Conservation (phyloP, 1,140 invertebrate species). For the Drosophila subpulchrella region DNA sequence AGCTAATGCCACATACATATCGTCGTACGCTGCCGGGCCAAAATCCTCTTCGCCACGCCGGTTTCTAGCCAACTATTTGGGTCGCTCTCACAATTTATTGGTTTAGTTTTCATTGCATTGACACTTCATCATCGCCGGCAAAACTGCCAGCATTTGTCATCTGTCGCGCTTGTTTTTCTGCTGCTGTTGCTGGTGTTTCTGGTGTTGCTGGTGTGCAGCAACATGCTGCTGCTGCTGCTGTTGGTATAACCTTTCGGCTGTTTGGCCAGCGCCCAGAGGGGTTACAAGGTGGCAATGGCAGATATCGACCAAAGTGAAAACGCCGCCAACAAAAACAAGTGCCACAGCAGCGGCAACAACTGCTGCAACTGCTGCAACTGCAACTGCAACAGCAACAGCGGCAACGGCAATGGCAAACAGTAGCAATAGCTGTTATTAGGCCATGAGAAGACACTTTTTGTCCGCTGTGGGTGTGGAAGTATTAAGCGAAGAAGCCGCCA, state of each 20-base stretch:
- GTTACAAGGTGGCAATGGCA: conserved; percentile 66
- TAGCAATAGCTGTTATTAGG: conserved; percentile 67
- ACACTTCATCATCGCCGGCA: conserved; percentile 82
- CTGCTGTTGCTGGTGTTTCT: conserved; percentile 13
- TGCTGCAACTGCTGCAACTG: conserved; percentile 14
- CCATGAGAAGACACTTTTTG: conserved; percentile 75
- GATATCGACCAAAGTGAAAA: conserved; percentile 54
- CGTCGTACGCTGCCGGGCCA: neutral
- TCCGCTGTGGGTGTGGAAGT: conserved; percentile 29
- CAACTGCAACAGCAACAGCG: conserved; percentile 44
- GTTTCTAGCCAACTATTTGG: conserved; percentile 84
- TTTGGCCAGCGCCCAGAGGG: conserved; percentile 57
- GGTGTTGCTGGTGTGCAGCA: neutral
- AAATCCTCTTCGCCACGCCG: conserved; percentile 75
- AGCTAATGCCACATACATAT: neutral
- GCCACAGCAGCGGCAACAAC: conserved; percentile 1
- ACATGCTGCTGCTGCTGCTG: conserved; percentile 11
- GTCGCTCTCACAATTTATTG: conserved; percentile 85
- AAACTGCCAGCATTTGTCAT: conserved; percentile 78
- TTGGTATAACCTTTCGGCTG: conserved; percentile 47
- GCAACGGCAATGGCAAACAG: conserved; percentile 57
- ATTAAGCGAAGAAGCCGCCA: conserved; percentile 26
- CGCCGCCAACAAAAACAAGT: conserved; percentile 34
- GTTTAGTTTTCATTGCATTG: conserved; percentile 85
- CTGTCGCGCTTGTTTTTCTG: conserved; percentile 43